Evolutionary conservation across 2,888 invertebrate species (phyloP).

Genomic region (Limulus polyphemus): DNA sequence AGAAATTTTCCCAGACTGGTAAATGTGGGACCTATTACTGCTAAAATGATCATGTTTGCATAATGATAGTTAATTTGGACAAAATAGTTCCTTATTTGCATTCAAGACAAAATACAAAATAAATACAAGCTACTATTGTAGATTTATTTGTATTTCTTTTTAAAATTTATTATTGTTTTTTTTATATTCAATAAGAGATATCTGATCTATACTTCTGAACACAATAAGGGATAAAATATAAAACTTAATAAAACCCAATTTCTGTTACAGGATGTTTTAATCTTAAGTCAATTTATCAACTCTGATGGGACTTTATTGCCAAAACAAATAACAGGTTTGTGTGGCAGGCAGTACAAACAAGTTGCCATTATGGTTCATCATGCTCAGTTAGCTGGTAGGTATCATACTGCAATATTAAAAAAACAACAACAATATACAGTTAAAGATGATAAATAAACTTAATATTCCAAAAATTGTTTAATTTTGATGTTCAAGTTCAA

Average conservation of each 20-base stretch:
- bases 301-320: slow-evolving; percentile 35
- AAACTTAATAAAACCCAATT: background rate
- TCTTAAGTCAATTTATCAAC: slow-evolving; percentile 36
- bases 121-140: background rate
- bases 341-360: slow-evolving; percentile 23
- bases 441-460: too few relatives aligned
- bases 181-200: background rate
- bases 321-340: slow-evolving; percentile 32
- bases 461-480: too few relatives aligned
- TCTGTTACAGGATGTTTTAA: slow-evolving; percentile 33
- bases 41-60: background rate
- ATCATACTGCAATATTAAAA: background rate
- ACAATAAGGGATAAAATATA: background rate
- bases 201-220: background rate
- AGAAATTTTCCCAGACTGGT: too few relatives aligned
- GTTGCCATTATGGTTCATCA: slow-evolving; percentile 22
- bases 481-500: too few relatives aligned
- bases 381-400: slow-evolving; percentile 27
- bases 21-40: background rate
- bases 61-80: background rate
- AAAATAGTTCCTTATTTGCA: background rate
- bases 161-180: too few relatives aligned
- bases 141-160: background rate
- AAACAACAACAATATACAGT: too few relatives aligned
- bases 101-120: background rate